A percentile compares a stretch with the other conserved stretches of the same genome.
Evolutionary conservation across 2,888 invertebrate genomes (phyloP).

Genomic region (Heliconius sara): DNA sequence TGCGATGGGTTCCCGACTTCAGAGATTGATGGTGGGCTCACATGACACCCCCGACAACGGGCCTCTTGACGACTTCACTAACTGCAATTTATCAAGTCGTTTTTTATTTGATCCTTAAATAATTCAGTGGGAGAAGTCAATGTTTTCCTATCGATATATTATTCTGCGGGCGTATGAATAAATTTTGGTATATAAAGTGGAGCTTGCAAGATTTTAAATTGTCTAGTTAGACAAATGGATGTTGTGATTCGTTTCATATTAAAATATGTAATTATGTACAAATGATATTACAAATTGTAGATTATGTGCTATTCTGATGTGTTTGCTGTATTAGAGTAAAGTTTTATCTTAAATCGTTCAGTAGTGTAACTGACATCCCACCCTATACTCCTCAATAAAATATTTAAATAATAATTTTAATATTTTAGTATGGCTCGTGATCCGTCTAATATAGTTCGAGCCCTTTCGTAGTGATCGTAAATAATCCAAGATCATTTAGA

Average conservation of each 20-base stretch:
- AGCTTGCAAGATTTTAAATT: neutral
- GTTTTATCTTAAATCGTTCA: too few species aligned
- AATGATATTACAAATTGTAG: too few species aligned
- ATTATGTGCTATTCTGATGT: neutral
- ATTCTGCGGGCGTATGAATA: conserved; percentile 11
- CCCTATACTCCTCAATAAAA: too few species aligned
- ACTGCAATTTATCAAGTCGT: conserved; percentile 78
- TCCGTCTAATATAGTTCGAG: too few species aligned
- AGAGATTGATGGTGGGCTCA: conserved; percentile 81
- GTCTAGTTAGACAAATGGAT: conserved; percentile 8
- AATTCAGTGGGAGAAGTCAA: conserved; percentile 17
- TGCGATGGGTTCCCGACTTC: conserved; percentile 40
- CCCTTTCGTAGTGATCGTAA: too few species aligned
- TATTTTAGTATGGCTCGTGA: too few species aligned
- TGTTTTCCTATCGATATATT: conserved; percentile 21
- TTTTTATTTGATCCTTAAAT: conserved; percentile 67
- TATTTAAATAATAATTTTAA: too few species aligned
- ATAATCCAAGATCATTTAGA: too few species aligned
- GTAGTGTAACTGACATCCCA: too few species aligned
- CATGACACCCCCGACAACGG: conserved; percentile 78
- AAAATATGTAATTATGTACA: neutral
- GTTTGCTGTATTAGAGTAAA: neutral
- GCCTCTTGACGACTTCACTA: conserved; percentile 83
- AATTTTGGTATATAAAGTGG: neutral
- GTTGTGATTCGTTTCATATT: neutral